These are phyloP conservation scores for Drosophila macrothrix DNA, from an alignment of 2,888 invertebrate genomes.

Conservation along the genomic window DNA sequence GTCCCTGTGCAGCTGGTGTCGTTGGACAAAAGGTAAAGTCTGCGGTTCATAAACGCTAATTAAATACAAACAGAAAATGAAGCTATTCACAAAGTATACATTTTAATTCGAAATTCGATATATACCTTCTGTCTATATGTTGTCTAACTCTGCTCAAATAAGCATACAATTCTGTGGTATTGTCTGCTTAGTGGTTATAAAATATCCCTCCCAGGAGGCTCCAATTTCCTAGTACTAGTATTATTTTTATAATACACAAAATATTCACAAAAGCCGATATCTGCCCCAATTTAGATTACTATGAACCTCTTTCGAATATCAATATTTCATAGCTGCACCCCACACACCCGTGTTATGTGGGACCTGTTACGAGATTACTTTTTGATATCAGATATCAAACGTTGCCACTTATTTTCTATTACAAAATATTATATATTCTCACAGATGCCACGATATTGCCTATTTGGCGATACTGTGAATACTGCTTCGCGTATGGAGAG, in stretches of 20 bases:
- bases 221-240: too few relatives aligned
- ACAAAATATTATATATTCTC: neutral
- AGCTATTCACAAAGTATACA: neutral
- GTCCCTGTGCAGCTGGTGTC: slow-evolving; percentile 92
- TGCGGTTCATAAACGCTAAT: neutral
- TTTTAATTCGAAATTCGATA: neutral
- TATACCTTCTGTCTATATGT: neutral
- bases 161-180: neutral
- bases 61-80: neutral
- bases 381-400: neutral
- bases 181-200: too few relatives aligned
- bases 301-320: too few relatives aligned
- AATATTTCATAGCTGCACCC: too few relatives aligned
- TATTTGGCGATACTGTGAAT: slow-evolving; percentile 94
- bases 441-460: slow-evolving; percentile 93
- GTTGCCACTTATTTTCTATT: neutral
- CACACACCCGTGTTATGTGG: too few relatives aligned
- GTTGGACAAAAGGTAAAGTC: slow-evolving; percentile 88
- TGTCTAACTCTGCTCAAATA: neutral
- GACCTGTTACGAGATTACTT: neutral
- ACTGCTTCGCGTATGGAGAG: slow-evolving; percentile 93
- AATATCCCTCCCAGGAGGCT: too few relatives aligned
- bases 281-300: too few relatives aligned
- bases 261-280: too few relatives aligned
- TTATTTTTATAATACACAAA: too few relatives aligned